Percentiles rank a stretch among this genome's conserved stretches.
These are phyloP conservation scores for Embiotoca jacksoni DNA, from an alignment of 2,113 vertebrate species.

Conservation along the genomic window DNA sequence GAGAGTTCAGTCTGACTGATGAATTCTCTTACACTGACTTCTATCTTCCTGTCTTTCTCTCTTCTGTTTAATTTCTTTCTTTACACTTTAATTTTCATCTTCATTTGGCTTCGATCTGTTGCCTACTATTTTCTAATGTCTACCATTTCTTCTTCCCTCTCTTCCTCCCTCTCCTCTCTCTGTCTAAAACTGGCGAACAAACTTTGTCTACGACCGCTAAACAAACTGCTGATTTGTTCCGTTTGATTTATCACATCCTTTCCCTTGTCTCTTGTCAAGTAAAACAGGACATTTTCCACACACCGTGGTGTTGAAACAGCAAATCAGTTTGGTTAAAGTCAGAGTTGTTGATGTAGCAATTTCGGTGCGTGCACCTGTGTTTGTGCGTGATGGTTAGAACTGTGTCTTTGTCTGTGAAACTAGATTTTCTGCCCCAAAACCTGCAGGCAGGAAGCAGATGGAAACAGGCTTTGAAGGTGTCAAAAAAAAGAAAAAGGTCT, in stretches of 20 bases:
- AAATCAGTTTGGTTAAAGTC: conserved; percentile 6
- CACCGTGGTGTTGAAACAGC: not conserved
- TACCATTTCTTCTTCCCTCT: not conserved
- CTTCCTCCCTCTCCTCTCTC: not conserved
- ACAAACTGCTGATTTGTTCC: not conserved
- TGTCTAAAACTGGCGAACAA: no score
- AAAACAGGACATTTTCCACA: not conserved
- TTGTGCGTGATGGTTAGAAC: not conserved
- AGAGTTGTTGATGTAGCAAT: not conserved
- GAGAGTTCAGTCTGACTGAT: not conserved
- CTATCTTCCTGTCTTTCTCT: not conserved
- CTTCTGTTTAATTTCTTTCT: not conserved
- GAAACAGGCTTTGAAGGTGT: conserved; percentile 30
- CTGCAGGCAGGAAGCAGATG: conserved; percentile 29
- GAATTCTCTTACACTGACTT: not conserved
- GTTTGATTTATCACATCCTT: conserved; percentile 8
- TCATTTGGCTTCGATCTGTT: not conserved
- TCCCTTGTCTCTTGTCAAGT: conserved; percentile 11
- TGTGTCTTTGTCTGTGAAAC: conserved; percentile 5
- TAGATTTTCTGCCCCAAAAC: conserved; percentile 14
- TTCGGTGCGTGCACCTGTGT: conserved; percentile 11
- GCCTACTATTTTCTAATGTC: not conserved
- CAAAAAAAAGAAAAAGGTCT: conserved; percentile 11
- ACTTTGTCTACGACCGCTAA: not conserved
- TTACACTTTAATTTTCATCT: not conserved